Base-by-base conservation (phyloP, 2,888 invertebrate genomes). In the Eilema caniola region DNA sequence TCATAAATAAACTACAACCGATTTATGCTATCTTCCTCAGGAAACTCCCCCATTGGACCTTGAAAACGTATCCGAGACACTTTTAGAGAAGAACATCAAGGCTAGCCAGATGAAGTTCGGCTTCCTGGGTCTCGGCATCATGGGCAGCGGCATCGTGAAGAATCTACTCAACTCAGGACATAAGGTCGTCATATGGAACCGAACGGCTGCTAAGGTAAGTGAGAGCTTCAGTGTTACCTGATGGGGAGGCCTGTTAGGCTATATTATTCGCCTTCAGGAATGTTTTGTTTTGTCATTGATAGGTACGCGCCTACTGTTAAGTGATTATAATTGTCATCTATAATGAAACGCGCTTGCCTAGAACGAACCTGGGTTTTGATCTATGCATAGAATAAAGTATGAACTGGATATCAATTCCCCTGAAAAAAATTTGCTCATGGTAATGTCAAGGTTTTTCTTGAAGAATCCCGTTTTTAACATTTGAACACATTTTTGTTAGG, bases 91-190 rank as follows among this genome's bases (percentile, higher is more conserved):
- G 92, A 97, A 98, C 81, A 98, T 99, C 79, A 96, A 96, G 74
- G 97, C 99, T 0, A 98, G 99, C 28, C 96, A 96, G 78, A 96
- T 98, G 92, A 98, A 97, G 87, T 99, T 99, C 90, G 99, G 99
- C 37, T 99, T 99, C 93, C 96, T 99, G 37, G 99, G 99, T 0
- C 96, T 99, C 47, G 99, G 99, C 70, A 98, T 98, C 88, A 99
- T 99, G 98, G 99, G 99, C 66, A 97, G 98, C 73, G 98, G 98
- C 33, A 98, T 99, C 88, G 99, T 99, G 24, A 99, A 98, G 96
- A 99, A 99, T 92, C 96, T 99, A 68, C 96, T 99, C 85, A 97
- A 98, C 92, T 98, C 99, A 7, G 99, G 99, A 0, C 99, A 99
- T 90, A 97, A 97, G 87, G 98, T 99, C 67, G 96, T 98, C 80